Conservation (phyloP, 2,113 vertebrate genomes). For the Pleuronectes platessa region DNA sequence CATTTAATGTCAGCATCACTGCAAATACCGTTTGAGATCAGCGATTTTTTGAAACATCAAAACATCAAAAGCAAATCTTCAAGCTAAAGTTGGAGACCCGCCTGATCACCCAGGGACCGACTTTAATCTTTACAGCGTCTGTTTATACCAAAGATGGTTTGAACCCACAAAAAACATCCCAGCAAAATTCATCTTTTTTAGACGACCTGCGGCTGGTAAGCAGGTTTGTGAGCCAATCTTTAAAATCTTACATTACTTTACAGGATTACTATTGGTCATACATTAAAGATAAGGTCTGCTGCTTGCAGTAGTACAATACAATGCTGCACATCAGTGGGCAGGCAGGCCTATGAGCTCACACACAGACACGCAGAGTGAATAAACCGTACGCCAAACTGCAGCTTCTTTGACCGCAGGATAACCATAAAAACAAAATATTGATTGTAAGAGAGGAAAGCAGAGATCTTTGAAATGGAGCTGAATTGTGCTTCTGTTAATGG, state of each 20-base stretch:
- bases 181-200: conserved; percentile 23
- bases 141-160: conserved; percentile 58
- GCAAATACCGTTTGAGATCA: conserved; percentile 65
- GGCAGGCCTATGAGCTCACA: conserved; percentile 14
- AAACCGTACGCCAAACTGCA: conserved; percentile 30
- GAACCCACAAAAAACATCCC: conserved; percentile 53
- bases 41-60: conserved; percentile 62
- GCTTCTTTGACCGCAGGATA: conserved; percentile 51
- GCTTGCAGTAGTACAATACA: conserved; percentile 31
- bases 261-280: conserved; percentile 47
- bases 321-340: conserved; percentile 17
- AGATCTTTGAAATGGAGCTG: conserved; percentile 62
- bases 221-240: conserved; percentile 51
- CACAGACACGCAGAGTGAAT: conserved; percentile 14
- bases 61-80: conserved; percentile 68
- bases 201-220: conserved; percentile 59
- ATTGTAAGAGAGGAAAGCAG: conserved; percentile 54
- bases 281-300: conserved; percentile 61
- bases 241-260: conserved; percentile 61
- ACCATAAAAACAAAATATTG: conserved; percentile 70
- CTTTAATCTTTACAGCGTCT: conserved; percentile 71
- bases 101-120: conserved; percentile 66
- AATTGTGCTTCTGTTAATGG: conserved; percentile 70
- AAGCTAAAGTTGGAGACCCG: conserved; percentile 56
- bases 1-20: conserved; percentile 64